Conservation (phyloP, 2,113 vertebrate genomes). For the Stegostoma tigrinum region DNA sequence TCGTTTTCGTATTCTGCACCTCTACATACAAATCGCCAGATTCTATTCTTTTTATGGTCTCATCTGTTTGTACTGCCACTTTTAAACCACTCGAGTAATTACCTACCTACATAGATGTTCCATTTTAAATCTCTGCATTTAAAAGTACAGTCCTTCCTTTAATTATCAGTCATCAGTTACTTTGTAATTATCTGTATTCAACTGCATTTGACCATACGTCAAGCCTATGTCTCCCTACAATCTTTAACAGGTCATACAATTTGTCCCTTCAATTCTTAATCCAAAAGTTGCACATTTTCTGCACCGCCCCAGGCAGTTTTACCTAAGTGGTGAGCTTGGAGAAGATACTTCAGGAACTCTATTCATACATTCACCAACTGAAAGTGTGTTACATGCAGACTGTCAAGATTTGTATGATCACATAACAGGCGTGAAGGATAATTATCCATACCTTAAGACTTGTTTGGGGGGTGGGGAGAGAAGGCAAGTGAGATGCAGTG, state of each 20-base stretch:
- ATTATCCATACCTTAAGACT: not conserved
- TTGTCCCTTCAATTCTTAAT: not conserved
- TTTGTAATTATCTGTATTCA: not conserved
- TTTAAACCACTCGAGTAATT: not conserved
- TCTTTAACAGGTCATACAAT: not conserved
- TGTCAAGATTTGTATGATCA: not conserved
- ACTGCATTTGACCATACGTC: not conserved
- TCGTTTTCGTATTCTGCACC: not conserved
- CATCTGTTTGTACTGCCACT: no score
- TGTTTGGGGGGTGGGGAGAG: not conserved
- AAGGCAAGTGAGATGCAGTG: not conserved
- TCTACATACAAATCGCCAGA: not conserved
- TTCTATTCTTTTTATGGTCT: no score
- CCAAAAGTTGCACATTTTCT: not conserved
- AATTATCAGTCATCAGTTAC: not conserved
- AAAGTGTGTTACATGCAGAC: no score
- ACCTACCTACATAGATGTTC: not conserved
- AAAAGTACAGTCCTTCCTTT: not conserved
- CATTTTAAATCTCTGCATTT: not conserved
- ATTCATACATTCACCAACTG: no score
- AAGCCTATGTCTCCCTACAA: not conserved
- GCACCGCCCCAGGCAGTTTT: no score
- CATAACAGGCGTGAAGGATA: not conserved
- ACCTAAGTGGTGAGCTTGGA: no score
- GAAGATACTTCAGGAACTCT: no score